These are phyloP conservation scores for Hormiphora californensis DNA, from an alignment of 37 sponge, comb jelly and placozoan species.

Conservation along the genomic window DNA sequence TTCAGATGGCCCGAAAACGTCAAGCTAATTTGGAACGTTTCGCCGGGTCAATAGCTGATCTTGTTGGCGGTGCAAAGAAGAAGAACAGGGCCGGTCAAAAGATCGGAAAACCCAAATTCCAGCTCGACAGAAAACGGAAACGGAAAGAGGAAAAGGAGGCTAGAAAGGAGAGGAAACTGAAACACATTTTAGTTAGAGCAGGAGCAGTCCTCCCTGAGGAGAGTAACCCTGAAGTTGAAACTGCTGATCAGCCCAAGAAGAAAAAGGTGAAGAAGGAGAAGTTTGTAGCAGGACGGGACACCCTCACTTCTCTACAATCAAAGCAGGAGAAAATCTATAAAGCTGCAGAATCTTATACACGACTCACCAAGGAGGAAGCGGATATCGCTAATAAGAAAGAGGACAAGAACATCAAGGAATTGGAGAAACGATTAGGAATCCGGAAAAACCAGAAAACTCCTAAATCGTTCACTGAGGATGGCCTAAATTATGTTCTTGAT, in stretches of 20 bases:
- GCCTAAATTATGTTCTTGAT: conserved; percentile 13
- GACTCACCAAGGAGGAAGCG: conserved; percentile 19
- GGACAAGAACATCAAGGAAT: conserved; percentile 61
- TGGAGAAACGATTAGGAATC: conserved; percentile 70
- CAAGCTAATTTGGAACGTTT: conserved; percentile 49
- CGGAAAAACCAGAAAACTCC: conserved; percentile 16
- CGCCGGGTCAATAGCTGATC: conserved; percentile 24
- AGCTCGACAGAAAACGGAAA: conserved; percentile 12
- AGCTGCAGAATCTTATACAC: neutral
- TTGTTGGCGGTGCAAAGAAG: conserved; percentile 22
- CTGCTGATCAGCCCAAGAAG: neutral
- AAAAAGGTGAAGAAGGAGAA: neutral
- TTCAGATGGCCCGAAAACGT: conserved; percentile 43
- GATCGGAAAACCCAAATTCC: conserved; percentile 37
- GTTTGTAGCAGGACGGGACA: neutral
- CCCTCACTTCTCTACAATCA: neutral
- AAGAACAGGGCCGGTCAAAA: conserved; percentile 26
- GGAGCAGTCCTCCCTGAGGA: conserved; percentile 35
- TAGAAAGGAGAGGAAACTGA: conserved; percentile 6
- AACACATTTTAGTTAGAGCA: conserved; percentile 17
- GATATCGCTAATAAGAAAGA: conserved; percentile 53
- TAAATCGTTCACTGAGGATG: conserved; percentile 31
- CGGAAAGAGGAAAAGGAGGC: conserved; percentile 33
- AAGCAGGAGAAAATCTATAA: conserved; percentile 21
- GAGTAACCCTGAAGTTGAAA: neutral